A percentile compares a stretch with the other conserved stretches of the same genome.
Conservation (phyloP, 2,797 vertebrate species). For the Pteronotus mesoamericanus region DNA sequence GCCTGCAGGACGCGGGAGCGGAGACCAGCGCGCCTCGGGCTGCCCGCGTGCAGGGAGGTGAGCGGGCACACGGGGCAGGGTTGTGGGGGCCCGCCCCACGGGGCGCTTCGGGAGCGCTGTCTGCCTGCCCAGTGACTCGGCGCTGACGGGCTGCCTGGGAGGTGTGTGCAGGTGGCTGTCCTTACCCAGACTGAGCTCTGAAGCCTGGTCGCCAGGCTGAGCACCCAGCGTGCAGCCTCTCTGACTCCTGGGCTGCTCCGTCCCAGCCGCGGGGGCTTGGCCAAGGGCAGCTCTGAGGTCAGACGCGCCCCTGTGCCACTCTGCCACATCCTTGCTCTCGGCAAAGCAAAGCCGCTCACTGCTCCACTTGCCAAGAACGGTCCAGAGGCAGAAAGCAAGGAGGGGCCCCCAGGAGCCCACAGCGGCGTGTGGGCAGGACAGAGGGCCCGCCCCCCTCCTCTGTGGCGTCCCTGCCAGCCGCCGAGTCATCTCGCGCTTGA, state of each 20-base stretch:
- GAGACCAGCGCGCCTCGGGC: not conserved
- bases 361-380: not conserved
- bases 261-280: not conserved
- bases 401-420: not conserved
- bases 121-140: not conserved
- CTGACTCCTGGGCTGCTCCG: not conserved
- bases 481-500: accelerated
- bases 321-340: not conserved
- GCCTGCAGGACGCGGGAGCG: accelerated
- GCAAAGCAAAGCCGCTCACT: not conserved
- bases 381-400: no score
- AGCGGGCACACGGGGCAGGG: accelerated
- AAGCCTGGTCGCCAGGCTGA: not conserved
- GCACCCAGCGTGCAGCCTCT: no score
- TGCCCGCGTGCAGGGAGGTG: accelerated
- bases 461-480: not conserved
- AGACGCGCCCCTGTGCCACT: not conserved
- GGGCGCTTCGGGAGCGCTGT: no score
- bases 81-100: not conserved
- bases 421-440: not conserved
- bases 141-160: not conserved
- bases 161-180: no score
- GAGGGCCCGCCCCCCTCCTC: no score
- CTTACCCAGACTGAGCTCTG: not conserved
- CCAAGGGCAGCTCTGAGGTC: not conserved